Evolutionary conservation across 2,113 vertebrate genomes (phyloP).

Genomic region (Panthera uncia): DNA sequence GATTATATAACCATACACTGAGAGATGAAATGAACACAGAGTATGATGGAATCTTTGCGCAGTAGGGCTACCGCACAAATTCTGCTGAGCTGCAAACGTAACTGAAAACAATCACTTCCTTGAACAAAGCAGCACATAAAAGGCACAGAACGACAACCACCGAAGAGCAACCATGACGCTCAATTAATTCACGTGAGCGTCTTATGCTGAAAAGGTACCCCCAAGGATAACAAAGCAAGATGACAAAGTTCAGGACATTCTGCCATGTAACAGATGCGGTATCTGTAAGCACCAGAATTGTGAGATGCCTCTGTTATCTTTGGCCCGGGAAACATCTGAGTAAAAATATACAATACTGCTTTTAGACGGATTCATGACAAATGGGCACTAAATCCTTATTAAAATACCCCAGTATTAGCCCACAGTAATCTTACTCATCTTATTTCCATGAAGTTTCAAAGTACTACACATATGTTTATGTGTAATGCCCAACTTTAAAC

Average conservation of each 20-base stretch:
- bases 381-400: not conserved
- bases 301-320: not conserved
- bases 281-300: rapidly evolving
- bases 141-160: not conserved
- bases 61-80: not conserved
- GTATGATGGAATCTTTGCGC: not conserved
- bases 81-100: not conserved
- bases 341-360: not conserved
- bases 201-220: not conserved
- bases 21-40: not conserved
- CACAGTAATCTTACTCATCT: not conserved
- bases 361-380: not conserved
- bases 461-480: not conserved
- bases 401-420: not conserved
- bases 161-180: not conserved
- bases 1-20: not conserved
- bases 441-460: not conserved
- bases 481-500: not conserved
- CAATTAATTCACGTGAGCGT: not conserved
- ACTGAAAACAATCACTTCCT: not conserved
- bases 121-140: not conserved
- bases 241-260: not conserved
- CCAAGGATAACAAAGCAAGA: not conserved
- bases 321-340: not conserved
- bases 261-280: not conserved